Conservation (phyloP, 2,797 vertebrate species). For the Chrysocyon brachyurus region DNA sequence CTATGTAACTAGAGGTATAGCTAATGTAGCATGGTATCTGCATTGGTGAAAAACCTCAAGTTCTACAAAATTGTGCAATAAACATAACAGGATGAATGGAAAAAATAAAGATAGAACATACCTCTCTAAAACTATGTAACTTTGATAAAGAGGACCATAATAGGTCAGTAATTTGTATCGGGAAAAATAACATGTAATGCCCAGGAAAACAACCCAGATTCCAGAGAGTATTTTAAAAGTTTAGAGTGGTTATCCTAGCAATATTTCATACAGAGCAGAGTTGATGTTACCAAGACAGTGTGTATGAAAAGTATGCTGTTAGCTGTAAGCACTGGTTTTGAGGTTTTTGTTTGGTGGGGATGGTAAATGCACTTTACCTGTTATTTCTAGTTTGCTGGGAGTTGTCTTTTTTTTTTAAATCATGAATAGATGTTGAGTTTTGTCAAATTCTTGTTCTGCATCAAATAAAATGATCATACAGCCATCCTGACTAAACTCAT, state of each 20-base stretch:
- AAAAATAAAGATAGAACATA: background rate
- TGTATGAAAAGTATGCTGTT: background rate
- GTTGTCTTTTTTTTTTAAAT: background rate
- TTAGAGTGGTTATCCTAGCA: background rate
- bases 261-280: background rate
- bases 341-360: background rate
- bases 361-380: background rate
- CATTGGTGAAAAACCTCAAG: background rate
- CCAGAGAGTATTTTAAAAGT: background rate
- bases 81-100: background rate
- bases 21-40: background rate
- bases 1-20: background rate
- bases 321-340: background rate
- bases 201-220: background rate
- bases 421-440: background rate
- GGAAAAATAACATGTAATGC: background rate
- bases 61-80: background rate
- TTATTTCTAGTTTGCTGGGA: background rate
- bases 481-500: background rate
- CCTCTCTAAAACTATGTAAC: background rate
- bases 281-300: background rate
- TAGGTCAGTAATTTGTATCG: background rate
- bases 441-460: background rate
- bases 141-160: background rate
- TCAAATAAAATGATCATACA: background rate